Base-by-base conservation (phyloP, 1,140 invertebrate genomes). In the Tigriopus japonicus region DNA sequence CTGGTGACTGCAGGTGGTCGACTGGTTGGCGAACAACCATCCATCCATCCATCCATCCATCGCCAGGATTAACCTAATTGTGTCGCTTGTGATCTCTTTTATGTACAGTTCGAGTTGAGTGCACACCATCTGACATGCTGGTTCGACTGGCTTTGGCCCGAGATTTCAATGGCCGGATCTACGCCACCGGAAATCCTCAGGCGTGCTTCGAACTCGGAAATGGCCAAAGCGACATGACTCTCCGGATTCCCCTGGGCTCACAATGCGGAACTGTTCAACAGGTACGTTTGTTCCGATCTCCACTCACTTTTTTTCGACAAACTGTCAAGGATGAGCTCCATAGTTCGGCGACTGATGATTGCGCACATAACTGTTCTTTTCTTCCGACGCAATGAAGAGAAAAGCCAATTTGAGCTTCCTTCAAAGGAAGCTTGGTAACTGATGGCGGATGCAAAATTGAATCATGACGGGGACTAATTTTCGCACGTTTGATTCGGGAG, bases 131-230 rank as follows among this genome's bases (percentile, higher is more conserved):
- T 49, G 73, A 76, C 59, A 77, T 77, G 75, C 59, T 76, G 12
- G 70, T 77, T n/a, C 74, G 72, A 7, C 68, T 77, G 19, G 68
- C 70, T 52, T 76, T 77, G 62, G 74, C 72, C 53, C 63, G 67
- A 10, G 71, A 74, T 2, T 77, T 77, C 66, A 68, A 71, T 53
- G 76, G 76, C 9, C 68, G 76, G 6, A 71, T 77, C 0, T 77
- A 75, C 64, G 73, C 76, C n/a, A 74, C 74, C 49, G 74, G 74
- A 13, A 77, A 75, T 64, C 72, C 75, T 7, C 72, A 75, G 65
- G 70, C 70, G 9, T 77, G 76, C 64, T 76, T 74, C 64, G 72
- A 76, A 65, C 68, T 76, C 63, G 75, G 76, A 24, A 74, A 70
- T 54, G 71, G 73, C 7, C 68, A 75, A 64, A 69, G 69, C 13